These are phyloP conservation scores for Folsomia manolachei DNA, from an alignment of 2,888 invertebrate genomes.

Conservation along the genomic window DNA sequence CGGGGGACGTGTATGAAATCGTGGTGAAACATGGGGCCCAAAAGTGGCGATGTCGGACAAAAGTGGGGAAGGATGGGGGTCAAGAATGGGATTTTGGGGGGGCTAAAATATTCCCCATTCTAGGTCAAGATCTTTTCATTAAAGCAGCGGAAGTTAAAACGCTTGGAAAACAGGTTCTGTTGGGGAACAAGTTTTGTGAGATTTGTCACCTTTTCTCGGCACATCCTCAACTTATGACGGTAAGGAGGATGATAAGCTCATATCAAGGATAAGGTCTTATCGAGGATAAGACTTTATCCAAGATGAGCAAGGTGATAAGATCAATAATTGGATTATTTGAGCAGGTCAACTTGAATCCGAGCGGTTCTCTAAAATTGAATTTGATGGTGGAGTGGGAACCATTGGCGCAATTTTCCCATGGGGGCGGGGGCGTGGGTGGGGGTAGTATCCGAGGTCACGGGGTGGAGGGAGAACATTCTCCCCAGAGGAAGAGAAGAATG, in stretches of 20 bases:
- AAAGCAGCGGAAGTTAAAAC: slow-evolving; percentile 56
- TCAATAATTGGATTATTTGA: neutral
- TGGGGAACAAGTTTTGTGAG: slow-evolving; percentile 61
- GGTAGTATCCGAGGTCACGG: neutral
- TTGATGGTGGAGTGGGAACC: slow-evolving; percentile 60
- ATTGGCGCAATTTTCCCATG: slow-evolving; percentile 27
- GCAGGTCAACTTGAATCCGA: slow-evolving; percentile 57
- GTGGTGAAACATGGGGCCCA: slow-evolving; percentile 59
- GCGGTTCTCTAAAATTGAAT: slow-evolving; percentile 61
- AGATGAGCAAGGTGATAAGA: neutral
- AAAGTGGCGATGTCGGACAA: slow-evolving; percentile 61
- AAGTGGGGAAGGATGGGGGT: slow-evolving; percentile 56
- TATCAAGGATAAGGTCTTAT: too few relatives aligned
- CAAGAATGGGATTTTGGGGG: slow-evolving; percentile 45
- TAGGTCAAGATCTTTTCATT: slow-evolving; percentile 58
- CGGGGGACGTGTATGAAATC: slow-evolving; percentile 62
- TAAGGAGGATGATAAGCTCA: too few relatives aligned
- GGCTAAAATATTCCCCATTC: slow-evolving; percentile 55
- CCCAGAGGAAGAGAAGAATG: slow-evolving; percentile 42
- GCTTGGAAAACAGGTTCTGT: slow-evolving; percentile 54
- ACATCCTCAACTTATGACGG: slow-evolving; percentile 61
- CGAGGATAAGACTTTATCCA: neutral
- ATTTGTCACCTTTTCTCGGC: slow-evolving; percentile 60
- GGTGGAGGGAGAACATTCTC: slow-evolving; percentile 29
- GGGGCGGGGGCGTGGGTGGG: neutral